A percentile compares a stretch with the other conserved stretches of the same genome.
phyloP scores from a whole-genome alignment of 30 jellyfish, hydroid and myxozoan species.

The Sanderia malayensis region DNA sequence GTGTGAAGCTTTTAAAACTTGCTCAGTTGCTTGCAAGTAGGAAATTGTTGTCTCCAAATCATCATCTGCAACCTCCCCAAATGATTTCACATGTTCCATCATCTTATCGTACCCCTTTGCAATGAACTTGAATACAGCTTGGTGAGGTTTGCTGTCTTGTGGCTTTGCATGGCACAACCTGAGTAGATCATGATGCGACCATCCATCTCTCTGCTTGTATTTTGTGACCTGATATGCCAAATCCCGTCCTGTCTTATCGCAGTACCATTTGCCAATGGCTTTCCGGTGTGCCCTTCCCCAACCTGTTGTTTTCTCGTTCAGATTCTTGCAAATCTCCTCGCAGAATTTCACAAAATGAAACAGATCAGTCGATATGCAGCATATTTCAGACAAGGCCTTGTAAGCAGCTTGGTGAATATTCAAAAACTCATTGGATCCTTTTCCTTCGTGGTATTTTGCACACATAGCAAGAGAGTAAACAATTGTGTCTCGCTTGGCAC shows the following conservation, averaged over 20 bases:
- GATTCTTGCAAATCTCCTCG: constrained; percentile 29
- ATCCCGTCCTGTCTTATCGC: constrained; percentile 17
- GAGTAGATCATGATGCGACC: constrained; percentile 58
- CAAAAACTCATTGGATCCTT: neutral
- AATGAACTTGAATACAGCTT: constrained; percentile 20
- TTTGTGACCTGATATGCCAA: constrained; percentile 54
- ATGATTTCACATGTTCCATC: constrained; percentile 6
- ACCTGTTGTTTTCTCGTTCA: constrained; percentile 47
- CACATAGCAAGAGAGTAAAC: constrained; percentile 44
- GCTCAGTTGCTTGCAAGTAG: constrained; percentile 26
- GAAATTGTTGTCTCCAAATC: constrained; percentile 11
- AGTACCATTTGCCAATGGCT: constrained; percentile 45
- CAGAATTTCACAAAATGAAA: constrained; percentile 48
- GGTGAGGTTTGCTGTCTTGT: neutral
- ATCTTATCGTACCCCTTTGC: constrained; percentile 21
- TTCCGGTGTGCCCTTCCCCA: constrained; percentile 73
- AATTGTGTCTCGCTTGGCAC: constrained; percentile 55
- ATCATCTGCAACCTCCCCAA: constrained; percentile 7
- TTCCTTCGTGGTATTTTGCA: constrained; percentile 43
- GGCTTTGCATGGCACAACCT: constrained; percentile 54
- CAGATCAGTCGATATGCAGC: constrained; percentile 58
- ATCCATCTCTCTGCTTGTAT: constrained; percentile 51
- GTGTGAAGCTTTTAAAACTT: constrained; percentile 15
- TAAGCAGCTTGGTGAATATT: constrained; percentile 36
- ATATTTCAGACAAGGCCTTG: constrained; percentile 20